Percentiles rank a stretch among this genome's conserved stretches.
phyloP scores from a whole-genome alignment of 2,113 vertebrate genomes.

The Gopherus evgoodei region DNA sequence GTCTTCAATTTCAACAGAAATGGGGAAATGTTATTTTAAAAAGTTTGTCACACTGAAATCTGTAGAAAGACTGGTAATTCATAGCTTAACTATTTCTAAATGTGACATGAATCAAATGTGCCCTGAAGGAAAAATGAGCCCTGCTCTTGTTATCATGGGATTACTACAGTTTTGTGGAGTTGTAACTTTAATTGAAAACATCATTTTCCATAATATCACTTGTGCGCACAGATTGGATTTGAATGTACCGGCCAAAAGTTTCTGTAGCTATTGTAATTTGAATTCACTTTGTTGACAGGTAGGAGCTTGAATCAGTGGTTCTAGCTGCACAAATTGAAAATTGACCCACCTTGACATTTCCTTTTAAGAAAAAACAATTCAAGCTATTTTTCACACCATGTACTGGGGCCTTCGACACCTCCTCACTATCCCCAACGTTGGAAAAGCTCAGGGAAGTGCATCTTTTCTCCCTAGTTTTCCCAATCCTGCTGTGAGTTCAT shows the following conservation, averaged over 20 bases:
- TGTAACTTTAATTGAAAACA: constrained; percentile 52
- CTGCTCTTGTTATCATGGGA: constrained; percentile 15
- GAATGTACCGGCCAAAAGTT: constrained; percentile 40
- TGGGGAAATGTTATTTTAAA: not conserved
- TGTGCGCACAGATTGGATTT: constrained; percentile 36
- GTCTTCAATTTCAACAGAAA: not conserved
- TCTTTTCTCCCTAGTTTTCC: constrained; percentile 19
- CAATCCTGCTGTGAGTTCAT: not conserved
- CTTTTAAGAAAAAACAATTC: constrained; percentile 48
- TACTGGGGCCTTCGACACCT: not conserved
- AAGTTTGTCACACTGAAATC: constrained; percentile 1
- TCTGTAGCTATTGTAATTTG: constrained; percentile 25
- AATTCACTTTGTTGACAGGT: constrained; percentile 11
- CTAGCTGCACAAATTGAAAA: constrained; percentile 47
- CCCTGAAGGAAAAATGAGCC: constrained; percentile 11
- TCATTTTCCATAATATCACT: constrained; percentile 22
- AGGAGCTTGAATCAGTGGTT: constrained; percentile 19
- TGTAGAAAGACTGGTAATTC: constrained; percentile 19
- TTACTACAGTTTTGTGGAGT: constrained; percentile 17
- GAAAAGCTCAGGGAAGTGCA: constrained; percentile 13
- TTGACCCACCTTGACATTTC: not conserved
- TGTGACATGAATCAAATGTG: constrained; percentile 3
- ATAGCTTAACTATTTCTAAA: constrained; percentile 31
- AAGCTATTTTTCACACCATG: constrained; percentile 41
- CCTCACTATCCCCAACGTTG: not conserved